Conservation (phyloP, 2,888 invertebrate species). For the Quadroppia sp. region DNA sequence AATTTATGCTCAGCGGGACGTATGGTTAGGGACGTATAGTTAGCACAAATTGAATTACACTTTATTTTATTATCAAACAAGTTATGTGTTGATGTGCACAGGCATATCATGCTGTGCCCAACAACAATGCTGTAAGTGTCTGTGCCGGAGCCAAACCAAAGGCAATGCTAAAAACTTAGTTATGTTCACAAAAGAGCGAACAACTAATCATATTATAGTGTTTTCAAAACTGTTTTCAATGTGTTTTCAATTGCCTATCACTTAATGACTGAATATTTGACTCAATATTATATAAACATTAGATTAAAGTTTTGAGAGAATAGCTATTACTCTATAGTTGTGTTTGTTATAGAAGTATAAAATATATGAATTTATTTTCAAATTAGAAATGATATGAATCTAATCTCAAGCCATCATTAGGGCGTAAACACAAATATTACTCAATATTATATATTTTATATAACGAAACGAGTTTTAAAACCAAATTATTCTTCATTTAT, state of each 20-base stretch:
- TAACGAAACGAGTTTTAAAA: constrained; percentile 11
- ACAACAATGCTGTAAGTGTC: background rate
- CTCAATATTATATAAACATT: background rate
- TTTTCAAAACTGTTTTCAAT: background rate
- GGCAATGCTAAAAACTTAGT: background rate
- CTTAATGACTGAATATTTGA: background rate
- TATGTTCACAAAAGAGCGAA: background rate
- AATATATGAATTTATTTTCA: background rate
- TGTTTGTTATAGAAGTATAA: background rate
- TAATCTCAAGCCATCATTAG: constrained; percentile 29
- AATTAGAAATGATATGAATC: constrained; percentile 29
- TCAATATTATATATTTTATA: background rate
- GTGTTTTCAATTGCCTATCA: background rate
- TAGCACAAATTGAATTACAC: constrained; percentile 33
- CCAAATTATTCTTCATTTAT: constrained; percentile 13
- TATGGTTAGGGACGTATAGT: background rate
- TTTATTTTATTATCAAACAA: constrained; percentile 33
- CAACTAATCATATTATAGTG: background rate
- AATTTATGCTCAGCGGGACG: constrained; percentile 31
- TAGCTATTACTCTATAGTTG: constrained; percentile 25
- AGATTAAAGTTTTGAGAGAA: background rate
- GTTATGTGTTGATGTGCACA: constrained; percentile 26
- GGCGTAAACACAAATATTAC: constrained; percentile 25
- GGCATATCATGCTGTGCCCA: constrained; percentile 19
- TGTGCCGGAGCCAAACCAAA: background rate